Evolutionary conservation across 1,140 invertebrate genomes (phyloP).

Genomic region (Trypoxylus dichotomus): DNA sequence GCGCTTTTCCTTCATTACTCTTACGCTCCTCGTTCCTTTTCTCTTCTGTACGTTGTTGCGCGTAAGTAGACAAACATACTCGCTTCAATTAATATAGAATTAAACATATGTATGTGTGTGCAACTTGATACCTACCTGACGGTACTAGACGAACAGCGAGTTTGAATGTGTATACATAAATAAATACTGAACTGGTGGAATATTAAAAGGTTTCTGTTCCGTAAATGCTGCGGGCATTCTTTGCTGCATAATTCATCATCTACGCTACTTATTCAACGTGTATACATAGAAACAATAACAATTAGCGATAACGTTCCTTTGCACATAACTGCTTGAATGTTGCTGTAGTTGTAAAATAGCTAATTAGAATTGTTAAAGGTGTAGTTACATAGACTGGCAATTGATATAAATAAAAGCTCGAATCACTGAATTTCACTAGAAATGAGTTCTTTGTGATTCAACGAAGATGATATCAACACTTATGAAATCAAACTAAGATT

Average conservation of each 20-base stretch:
- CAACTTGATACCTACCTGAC: not conserved
- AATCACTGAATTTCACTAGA: not conserved
- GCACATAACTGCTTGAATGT: not conserved
- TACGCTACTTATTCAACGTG: not conserved
- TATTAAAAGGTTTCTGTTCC: slow-evolving; percentile 7
- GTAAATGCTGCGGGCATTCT: not conserved
- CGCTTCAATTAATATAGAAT: slow-evolving; percentile 10
- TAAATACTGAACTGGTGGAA: not conserved
- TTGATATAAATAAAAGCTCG: not conserved
- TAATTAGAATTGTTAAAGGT: not conserved
- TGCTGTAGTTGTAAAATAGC: not conserved
- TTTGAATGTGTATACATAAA: not conserved
- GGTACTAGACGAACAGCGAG: not conserved
- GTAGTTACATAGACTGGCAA: not conserved
- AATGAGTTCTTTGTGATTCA: not conserved
- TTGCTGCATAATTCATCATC: slow-evolving; percentile 12
- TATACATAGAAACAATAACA: slow-evolving; percentile 3
- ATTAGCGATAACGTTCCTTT: not conserved
- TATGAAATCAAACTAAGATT: not conserved
- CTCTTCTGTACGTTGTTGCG: not conserved
- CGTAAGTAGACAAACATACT: not conserved
- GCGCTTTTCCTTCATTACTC: not conserved
- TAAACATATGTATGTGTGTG: not conserved
- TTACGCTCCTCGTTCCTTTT: not conserved
- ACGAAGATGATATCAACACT: not conserved